phyloP scores from a whole-genome alignment of 2,888 invertebrate genomes.

The Cephonodes hylas region DNA sequence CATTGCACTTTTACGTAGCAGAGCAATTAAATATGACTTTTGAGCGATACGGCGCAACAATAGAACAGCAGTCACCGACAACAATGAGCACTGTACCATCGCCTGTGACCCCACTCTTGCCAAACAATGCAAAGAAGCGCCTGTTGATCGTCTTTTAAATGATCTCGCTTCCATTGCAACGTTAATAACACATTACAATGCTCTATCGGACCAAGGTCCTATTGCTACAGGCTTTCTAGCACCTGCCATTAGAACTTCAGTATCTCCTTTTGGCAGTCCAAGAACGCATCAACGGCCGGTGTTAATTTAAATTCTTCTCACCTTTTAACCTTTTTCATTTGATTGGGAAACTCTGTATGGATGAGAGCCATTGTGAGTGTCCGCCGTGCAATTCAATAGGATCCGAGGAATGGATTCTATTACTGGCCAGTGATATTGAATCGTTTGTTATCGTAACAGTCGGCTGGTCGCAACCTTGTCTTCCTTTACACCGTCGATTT shows the following conservation, averaged over 20 bases:
- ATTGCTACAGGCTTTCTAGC: conserved; percentile 76
- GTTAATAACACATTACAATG: conserved; percentile 66
- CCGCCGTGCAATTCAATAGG: neutral
- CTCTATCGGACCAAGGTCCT: conserved; percentile 69
- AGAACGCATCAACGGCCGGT: conserved; percentile 45
- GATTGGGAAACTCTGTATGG: conserved; percentile 52
- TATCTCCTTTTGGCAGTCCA: conserved; percentile 49
- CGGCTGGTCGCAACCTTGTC: conserved; percentile 64
- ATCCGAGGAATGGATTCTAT: conserved; percentile 8
- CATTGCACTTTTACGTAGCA: conserved; percentile 42
- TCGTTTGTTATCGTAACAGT: conserved; percentile 59
- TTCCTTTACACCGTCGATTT: conserved; percentile 57
- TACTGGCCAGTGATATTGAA: conserved; percentile 45
- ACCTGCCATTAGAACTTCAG: conserved; percentile 61
- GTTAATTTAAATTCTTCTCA: conserved; percentile 68
- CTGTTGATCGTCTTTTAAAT: conserved; percentile 77
- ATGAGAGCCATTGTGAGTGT: conserved; percentile 47
- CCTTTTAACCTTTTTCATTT: conserved; percentile 69
- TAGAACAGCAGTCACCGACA: conserved; percentile 54
- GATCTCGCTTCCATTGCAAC: conserved; percentile 70
- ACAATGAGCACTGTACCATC: conserved; percentile 57
- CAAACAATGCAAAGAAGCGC: conserved; percentile 66
- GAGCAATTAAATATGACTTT: conserved; percentile 68
- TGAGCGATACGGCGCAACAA: conserved; percentile 61
- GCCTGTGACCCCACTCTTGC: conserved; percentile 65